Percentiles rank a stretch among this genome's conserved stretches.
phyloP scores from a whole-genome alignment of 2,797 vertebrate species.

The Fistularia tabacaria region DNA sequence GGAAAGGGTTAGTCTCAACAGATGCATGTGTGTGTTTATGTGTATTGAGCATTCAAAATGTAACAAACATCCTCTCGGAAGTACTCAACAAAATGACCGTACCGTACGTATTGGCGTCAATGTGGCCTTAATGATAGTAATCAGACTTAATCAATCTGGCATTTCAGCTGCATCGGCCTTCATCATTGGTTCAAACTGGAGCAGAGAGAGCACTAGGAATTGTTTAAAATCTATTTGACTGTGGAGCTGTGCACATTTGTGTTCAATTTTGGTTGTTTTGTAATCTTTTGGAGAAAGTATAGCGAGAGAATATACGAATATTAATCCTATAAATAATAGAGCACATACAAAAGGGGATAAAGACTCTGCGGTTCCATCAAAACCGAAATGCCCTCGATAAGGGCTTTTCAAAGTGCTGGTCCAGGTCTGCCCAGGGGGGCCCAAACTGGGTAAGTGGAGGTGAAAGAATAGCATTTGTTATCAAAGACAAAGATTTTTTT shows the following conservation, averaged over 20 bases:
- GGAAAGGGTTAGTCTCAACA: conserved; percentile 1
- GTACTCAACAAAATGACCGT: conserved; percentile 46
- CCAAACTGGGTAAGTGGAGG: too few species aligned
- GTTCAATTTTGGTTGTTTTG: neutral
- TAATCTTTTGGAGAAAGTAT: too few species aligned
- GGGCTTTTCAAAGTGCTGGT: too few species aligned
- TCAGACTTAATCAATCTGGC: conserved; percentile 37
- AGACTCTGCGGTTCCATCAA: too few species aligned
- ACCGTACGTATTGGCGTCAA: conserved; percentile 25
- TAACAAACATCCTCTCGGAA: conserved; percentile 37
- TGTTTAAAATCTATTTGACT: conserved; percentile 9
- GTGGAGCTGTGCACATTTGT: conserved; percentile 2
- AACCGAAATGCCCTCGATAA: too few species aligned
- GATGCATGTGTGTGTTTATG: conserved; percentile 1
- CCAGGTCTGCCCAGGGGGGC: too few species aligned
- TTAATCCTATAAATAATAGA: too few species aligned
- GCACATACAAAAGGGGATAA: too few species aligned
- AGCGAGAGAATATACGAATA: too few species aligned
- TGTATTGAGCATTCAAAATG: conserved; percentile 9
- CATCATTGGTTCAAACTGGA: conserved; percentile 2
- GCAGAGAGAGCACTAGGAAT: conserved; percentile 9
- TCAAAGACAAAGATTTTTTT: too few species aligned
- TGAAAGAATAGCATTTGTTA: too few species aligned
- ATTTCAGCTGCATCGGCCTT: conserved; percentile 18
- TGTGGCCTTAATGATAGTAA: conserved; percentile 46